These are phyloP conservation scores for Athripsodes cinereus DNA, from an alignment of 2,888 invertebrate species.

Conservation along the genomic window DNA sequence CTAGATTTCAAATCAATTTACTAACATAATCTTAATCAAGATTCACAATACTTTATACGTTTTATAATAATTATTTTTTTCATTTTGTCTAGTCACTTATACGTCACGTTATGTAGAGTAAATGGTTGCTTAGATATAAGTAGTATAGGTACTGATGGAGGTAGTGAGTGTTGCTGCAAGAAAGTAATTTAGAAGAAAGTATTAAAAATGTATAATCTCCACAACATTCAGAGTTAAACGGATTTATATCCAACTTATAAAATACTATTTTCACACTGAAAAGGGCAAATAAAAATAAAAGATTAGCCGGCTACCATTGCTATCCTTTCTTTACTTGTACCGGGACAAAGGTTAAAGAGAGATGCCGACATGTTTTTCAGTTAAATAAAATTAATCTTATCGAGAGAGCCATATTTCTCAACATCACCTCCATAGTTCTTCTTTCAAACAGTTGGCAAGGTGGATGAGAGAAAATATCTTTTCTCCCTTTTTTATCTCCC, in stretches of 20 bases:
- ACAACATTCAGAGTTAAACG: constrained; percentile 12
- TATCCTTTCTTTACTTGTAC: constrained; percentile 8
- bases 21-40: no score
- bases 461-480: constrained; percentile 13
- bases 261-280: constrained; percentile 23
- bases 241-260: constrained; percentile 25
- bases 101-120: no score
- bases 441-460: constrained; percentile 13
- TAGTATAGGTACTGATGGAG: no score
- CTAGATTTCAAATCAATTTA: no score
- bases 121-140: no score
- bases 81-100: no score
- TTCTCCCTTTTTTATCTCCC: constrained; percentile 13
- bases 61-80: no score
- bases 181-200: constrained; percentile 1
- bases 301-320: constrained; percentile 13
- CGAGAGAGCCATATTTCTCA: constrained; percentile 48
- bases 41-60: no score
- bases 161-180: neutral
- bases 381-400: constrained; percentile 45
- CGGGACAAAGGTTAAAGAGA: constrained; percentile 28
- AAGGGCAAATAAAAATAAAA: constrained; percentile 26
- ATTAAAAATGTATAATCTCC: constrained; percentile 1
- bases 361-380: constrained; percentile 28
- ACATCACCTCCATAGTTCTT: constrained; percentile 47